phyloP scores from a whole-genome alignment of 2,888 invertebrate genomes.

The Dyspetes luteomarginatus region DNA sequence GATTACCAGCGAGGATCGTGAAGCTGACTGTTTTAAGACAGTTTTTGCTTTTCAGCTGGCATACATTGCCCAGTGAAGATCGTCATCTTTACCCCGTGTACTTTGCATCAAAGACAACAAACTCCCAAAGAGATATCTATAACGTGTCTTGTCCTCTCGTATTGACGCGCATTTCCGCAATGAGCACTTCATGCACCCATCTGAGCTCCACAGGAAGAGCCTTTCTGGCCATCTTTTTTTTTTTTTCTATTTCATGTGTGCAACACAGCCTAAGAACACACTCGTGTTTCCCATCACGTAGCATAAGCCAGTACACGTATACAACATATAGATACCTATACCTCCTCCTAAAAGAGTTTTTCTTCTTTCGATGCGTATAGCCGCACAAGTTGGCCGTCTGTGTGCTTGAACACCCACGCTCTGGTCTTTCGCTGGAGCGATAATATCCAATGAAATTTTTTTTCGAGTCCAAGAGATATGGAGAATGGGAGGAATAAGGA shows the following conservation, averaged over 20 bases:
- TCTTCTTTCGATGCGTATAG: conserved; percentile 36
- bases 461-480: conserved; percentile 37
- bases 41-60: conserved; percentile 1
- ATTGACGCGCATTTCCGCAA: conserved; percentile 55
- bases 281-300: neutral
- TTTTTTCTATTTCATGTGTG: conserved; percentile 22
- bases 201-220: neutral
- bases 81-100: conserved; percentile 7
- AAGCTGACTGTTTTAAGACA: conserved; percentile 17
- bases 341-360: conserved; percentile 34
- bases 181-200: conserved; percentile 16
- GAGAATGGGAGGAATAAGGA: neutral
- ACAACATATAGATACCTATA: no score
- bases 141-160: conserved; percentile 39
- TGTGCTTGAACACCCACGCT: conserved; percentile 52
- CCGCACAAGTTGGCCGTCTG: conserved; percentile 5
- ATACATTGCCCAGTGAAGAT: conserved; percentile 7
- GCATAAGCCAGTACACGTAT: neutral
- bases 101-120: neutral
- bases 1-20: neutral
- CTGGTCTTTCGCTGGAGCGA: conserved; percentile 34
- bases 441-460: conserved; percentile 50
- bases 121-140: conserved; percentile 37
- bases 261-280: neutral
- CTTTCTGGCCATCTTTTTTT: conserved; percentile 16